These are phyloP conservation scores for Laticauda laticaudata DNA, from an alignment of 2,113 vertebrate genomes.

Conservation along the genomic window DNA sequence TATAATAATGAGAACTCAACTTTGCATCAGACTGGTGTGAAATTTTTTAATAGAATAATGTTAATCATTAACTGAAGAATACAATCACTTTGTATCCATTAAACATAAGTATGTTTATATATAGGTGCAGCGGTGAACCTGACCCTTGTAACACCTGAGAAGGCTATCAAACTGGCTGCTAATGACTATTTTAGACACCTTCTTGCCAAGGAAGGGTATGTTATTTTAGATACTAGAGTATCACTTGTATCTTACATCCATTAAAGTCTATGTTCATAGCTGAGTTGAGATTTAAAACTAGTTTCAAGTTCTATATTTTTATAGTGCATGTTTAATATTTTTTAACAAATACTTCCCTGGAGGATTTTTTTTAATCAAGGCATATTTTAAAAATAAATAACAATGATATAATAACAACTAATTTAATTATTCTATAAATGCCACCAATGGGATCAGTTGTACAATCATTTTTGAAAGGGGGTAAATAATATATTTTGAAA, in stretches of 20 bases:
- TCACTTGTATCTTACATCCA: slow-evolving; percentile 29
- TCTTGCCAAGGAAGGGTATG: slow-evolving; percentile 74
- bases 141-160: slow-evolving; percentile 80
- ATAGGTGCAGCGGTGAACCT: slow-evolving; percentile 79
- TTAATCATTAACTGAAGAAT: background rate
- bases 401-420: background rate
- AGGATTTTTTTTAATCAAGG: background rate
- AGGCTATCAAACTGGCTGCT: slow-evolving; percentile 79
- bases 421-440: background rate
- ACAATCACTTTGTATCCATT: background rate
- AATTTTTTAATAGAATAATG: background rate
- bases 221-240: slow-evolving; percentile 12
- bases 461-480: background rate
- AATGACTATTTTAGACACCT: slow-evolving; percentile 79
- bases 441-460: background rate
- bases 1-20: background rate
- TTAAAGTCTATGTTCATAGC: slow-evolving; percentile 26
- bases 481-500: background rate
- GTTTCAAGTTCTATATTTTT: background rate
- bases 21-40: background rate
- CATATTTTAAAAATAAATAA: background rate
- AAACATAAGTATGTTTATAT: slow-evolving; percentile 37
- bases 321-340: background rate
- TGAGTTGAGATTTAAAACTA: background rate
- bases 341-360: background rate